Base-by-base conservation (phyloP, 2,113 vertebrate genomes). In the Pluvialis apricaria region DNA sequence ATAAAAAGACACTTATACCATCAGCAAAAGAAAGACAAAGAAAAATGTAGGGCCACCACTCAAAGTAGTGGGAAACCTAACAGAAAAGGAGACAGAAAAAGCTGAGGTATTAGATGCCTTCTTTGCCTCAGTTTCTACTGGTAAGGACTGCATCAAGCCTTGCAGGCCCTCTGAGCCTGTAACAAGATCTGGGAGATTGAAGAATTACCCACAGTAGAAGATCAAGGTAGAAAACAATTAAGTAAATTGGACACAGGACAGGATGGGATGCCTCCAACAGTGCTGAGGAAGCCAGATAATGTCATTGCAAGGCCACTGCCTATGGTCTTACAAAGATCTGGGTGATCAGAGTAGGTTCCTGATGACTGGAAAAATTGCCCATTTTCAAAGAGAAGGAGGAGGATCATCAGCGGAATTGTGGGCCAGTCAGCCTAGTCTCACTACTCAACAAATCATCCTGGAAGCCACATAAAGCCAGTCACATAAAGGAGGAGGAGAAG, bases 401-500 rank as follows among this genome's bases (percentile, higher is more conserved):
- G 0, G 0, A 40, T 47, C 26, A 44, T 5, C 10, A 4, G 11
- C 9, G 10, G 10, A 82, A 57, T 13, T 52, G 40, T 28, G 57
- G 25, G 12, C 45, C 31, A 76, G 21, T 12, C 7, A 66, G 11
- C 5, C n/a, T 40, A 40, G 7, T 5, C 16, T 78, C 40, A 25
- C 13, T 34, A 15, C 36, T 47, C 15, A 54, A 20, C 29, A 77
- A 71, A 42, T 45, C 14, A 14, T 57, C 20, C 45, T 62, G 42
- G 51, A 70, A 78, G 38, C 6, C 58, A 82, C 8, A 82, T 8
- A n/a, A n/a, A n/a, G n/a, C 5, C 11, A 88, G 44, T 14, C 17
- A 52, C 3, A 44, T 2, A n/a, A 7, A 64, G 6, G 4, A 76
- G 15, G 25, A 88, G 22, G 2, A 87, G 10, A 6, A 64, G 70